phyloP scores from a whole-genome alignment of 1,140 invertebrate genomes.

The Hypothenemus hampei region DNA sequence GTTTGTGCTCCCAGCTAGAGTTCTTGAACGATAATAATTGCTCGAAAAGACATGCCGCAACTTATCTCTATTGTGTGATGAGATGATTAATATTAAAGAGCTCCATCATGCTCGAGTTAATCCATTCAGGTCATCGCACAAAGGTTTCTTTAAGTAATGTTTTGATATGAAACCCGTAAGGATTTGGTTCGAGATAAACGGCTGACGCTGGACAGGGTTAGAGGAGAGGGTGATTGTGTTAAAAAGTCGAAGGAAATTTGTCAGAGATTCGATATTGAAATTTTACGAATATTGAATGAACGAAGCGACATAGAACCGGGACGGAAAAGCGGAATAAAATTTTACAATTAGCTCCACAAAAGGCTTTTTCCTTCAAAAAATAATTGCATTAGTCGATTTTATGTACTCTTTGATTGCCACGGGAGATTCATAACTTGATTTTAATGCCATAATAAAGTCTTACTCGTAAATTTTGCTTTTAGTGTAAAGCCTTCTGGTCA shows the following conservation, averaged over 20 bases:
- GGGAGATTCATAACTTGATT: constrained; percentile 28
- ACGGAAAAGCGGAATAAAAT: too few species aligned
- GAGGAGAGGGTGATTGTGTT: too few species aligned
- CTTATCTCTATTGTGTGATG: neutral
- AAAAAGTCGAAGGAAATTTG: constrained; percentile 12
- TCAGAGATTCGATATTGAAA: neutral
- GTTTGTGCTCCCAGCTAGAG: neutral
- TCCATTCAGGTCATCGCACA: neutral
- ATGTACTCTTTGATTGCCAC: constrained; percentile 26
- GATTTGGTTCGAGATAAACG: too few species aligned
- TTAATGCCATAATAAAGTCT: constrained; percentile 34
- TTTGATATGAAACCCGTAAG: constrained; percentile 3
- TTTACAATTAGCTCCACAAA: constrained; percentile 15
- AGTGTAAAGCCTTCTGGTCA: constrained; percentile 33
- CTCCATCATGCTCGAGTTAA: neutral
- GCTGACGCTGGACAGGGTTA: too few species aligned
- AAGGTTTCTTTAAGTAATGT: constrained; percentile 1
- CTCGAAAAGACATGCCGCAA: neutral
- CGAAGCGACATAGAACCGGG: too few species aligned
- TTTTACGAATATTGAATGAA: neutral
- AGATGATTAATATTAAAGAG: neutral
- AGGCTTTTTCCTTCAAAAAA: constrained; percentile 18
- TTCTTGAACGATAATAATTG: neutral
- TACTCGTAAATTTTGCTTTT: constrained; percentile 34
- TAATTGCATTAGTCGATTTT: constrained; percentile 29